phyloP scores from a whole-genome alignment of 2,113 vertebrate species.

The Rattus rattus region DNA sequence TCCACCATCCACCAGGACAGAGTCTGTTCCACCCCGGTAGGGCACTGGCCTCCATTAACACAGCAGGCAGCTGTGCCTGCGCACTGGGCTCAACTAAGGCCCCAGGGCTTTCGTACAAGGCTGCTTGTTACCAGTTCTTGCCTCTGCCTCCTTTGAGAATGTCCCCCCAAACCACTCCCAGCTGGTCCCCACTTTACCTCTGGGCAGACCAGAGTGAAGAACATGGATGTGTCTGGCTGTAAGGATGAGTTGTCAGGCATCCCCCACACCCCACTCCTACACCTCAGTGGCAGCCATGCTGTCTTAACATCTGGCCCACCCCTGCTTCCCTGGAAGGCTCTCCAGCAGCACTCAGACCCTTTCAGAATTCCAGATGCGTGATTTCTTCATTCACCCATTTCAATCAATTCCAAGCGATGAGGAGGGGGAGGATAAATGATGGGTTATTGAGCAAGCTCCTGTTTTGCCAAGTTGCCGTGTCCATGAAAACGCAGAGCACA shows the following conservation, averaged over 20 bases:
- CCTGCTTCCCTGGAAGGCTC: not conserved
- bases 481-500: not conserved
- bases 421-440: slow-evolving; percentile 29
- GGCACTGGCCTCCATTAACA: not conserved
- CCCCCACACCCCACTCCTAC: not conserved
- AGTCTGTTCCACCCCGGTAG: not conserved
- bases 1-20: not conserved
- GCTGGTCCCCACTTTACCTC: not conserved
- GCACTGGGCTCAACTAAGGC: not conserved
- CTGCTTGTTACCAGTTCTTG: not conserved
- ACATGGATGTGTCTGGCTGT: not conserved
- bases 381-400: slow-evolving; percentile 57
- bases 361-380: slow-evolving; percentile 30
- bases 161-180: not conserved
- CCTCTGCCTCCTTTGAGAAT: not conserved
- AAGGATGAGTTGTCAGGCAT: not conserved
- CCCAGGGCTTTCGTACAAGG: not conserved
- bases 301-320: not conserved
- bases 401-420: slow-evolving; percentile 36
- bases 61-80: slow-evolving; percentile 18
- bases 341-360: not conserved
- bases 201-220: not conserved
- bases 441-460: not conserved
- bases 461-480: not conserved
- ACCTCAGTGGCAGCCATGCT: not conserved